Percentiles rank a stretch among this genome's conserved stretches.
Conservation (phyloP, 2,113 vertebrate genomes). For the Brachypteracias leptosomus region DNA sequence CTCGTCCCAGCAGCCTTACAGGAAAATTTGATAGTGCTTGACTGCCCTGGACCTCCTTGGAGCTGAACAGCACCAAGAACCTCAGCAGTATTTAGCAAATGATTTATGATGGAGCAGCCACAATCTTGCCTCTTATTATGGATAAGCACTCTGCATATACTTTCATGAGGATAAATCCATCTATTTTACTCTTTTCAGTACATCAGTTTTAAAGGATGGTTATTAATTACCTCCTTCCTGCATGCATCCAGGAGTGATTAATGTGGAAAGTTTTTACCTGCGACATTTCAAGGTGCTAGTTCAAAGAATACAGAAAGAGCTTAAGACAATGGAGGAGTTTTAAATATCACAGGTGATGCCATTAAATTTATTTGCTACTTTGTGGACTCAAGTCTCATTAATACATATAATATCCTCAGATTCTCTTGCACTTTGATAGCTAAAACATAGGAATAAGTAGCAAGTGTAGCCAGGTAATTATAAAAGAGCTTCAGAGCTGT, state of each 20-base stretch:
- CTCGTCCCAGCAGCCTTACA: not conserved
- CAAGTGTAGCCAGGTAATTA: not conserved
- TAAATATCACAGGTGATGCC: not conserved
- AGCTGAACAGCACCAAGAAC: not conserved
- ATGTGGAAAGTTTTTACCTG: not conserved
- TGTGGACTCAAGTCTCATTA: not conserved
- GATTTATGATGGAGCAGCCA: not conserved
- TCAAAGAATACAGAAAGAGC: not conserved
- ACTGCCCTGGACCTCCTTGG: not conserved
- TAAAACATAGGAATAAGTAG: not conserved
- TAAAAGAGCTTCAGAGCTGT: not conserved
- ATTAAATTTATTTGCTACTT: not conserved
- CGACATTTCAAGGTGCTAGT: not conserved
- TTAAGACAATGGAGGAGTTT: not conserved
- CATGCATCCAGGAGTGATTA: not conserved
- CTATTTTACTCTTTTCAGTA: not conserved
- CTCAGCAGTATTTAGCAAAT: not conserved
- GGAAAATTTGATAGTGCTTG: not conserved
- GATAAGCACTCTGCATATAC: not conserved
- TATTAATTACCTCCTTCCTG: conserved; percentile 12
- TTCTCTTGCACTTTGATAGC: not conserved
- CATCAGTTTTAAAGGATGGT: not conserved
- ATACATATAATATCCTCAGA: not conserved
- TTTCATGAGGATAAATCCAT: not conserved
- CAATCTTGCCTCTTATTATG: not conserved